A percentile compares a stretch with the other conserved stretches of the same genome.
Evolutionary conservation across 2,888 invertebrate species (phyloP).

Genomic region (Caenorhabditis sp.): DNA sequence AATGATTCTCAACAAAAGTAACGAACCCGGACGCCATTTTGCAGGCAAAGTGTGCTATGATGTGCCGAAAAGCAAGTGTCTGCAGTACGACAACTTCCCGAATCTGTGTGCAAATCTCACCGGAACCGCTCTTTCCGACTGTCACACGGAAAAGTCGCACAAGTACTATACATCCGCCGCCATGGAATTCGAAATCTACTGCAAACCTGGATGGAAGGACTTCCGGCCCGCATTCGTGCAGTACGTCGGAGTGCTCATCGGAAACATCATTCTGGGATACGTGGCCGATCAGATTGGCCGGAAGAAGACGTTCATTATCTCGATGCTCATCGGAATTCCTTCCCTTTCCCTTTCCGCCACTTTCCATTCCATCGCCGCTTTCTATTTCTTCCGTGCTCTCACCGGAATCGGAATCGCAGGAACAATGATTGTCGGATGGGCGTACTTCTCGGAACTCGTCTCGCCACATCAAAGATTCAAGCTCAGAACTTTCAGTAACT

Average conservation of each 20-base stretch:
- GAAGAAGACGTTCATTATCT: constrained; percentile 64
- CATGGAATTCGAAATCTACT: constrained; percentile 64
- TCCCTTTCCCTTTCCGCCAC: constrained; percentile 57
- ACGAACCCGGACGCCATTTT: constrained; percentile 88
- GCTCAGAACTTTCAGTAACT: constrained; percentile 65
- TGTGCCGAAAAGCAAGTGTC: constrained; percentile 64
- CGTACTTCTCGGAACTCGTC: constrained; percentile 67
- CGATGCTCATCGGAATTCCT: constrained; percentile 63
- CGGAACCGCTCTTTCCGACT: constrained; percentile 42
- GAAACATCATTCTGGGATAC: constrained; percentile 64
- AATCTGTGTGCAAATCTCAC: constrained; percentile 55
- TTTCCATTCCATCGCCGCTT: constrained; percentile 60
- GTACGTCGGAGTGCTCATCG: constrained; percentile 65
- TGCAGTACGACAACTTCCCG: constrained; percentile 54
- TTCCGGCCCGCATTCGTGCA: constrained; percentile 68
- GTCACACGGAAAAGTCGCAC: constrained; percentile 53
- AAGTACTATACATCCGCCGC: constrained; percentile 64
- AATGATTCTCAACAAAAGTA: background rate
- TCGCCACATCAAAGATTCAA: constrained; percentile 66
- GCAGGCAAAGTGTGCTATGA: constrained; percentile 58
- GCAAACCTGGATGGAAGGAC: constrained; percentile 61
- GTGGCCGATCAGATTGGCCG: constrained; percentile 63
- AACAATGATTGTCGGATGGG: constrained; percentile 68
- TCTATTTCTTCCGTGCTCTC: constrained; percentile 63
- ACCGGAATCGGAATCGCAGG: constrained; percentile 67